phyloP scores from a whole-genome alignment of 2,888 invertebrate genomes.

The Drosophila multiciliata region DNA sequence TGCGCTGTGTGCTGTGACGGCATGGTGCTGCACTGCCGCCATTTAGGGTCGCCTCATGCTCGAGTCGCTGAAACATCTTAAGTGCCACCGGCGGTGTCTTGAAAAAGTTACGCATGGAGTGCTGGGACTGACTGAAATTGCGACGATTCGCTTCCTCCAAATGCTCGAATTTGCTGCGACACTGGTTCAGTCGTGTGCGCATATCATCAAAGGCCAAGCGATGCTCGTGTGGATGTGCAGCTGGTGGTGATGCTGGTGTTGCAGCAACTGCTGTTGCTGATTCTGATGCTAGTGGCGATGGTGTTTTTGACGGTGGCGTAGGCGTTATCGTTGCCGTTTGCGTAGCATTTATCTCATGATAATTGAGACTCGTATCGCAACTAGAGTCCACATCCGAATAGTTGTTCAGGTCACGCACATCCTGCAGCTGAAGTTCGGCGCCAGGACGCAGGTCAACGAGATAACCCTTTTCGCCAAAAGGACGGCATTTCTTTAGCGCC shows the following conservation, averaged over 20 bases:
- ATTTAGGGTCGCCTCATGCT: conserved; percentile 64
- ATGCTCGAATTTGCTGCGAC: conserved; percentile 83
- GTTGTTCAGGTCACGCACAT: conserved; percentile 84
- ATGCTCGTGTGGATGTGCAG: conserved; percentile 14
- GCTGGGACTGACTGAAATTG: conserved; percentile 82
- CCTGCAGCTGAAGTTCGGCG: conserved; percentile 82
- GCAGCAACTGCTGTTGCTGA: not conserved
- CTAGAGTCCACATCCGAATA: conserved; percentile 85
- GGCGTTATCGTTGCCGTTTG: conserved; percentile 5
- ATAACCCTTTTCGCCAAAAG: conserved; percentile 84
- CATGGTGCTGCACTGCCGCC: conserved; percentile 50
- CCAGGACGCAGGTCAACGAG: conserved; percentile 83
- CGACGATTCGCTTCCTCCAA: conserved; percentile 82
- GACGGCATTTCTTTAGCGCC: conserved; percentile 78
- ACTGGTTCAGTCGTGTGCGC: conserved; percentile 82
- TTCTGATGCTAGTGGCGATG: conserved; percentile 2
- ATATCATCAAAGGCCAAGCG: conserved; percentile 82
- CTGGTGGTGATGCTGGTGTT: conserved; percentile 10
- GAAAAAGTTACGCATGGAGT: conserved; percentile 83
- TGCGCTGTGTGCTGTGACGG: conserved; percentile 69
- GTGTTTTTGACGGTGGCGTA: conserved; percentile 9
- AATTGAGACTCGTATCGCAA: conserved; percentile 85
- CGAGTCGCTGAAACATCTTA: conserved; percentile 81
- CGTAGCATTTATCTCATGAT: conserved; percentile 81
- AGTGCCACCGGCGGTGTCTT: conserved; percentile 77